phyloP scores from a whole-genome alignment of 1,140 invertebrate genomes.

The Drosophila pachea region DNA sequence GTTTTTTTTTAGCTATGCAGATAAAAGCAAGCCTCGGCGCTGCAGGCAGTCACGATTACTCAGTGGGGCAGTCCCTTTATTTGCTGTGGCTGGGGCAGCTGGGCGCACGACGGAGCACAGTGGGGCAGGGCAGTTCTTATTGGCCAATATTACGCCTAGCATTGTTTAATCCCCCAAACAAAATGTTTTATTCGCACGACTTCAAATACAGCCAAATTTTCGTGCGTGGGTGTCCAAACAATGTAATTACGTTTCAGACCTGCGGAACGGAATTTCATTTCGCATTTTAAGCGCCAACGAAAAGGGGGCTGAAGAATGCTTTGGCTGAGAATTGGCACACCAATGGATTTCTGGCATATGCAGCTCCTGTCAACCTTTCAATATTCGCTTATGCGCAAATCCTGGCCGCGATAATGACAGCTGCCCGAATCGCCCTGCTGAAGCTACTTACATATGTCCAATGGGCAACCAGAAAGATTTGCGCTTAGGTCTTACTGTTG shows the following conservation, averaged over 20 bases:
- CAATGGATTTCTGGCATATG: conserved; percentile 3
- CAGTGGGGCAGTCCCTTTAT: conserved; percentile 43
- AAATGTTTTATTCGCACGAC: conserved; percentile 50
- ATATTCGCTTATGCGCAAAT: conserved; percentile 39
- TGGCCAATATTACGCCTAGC: conserved; percentile 36
- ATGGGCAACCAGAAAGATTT: conserved; percentile 19
- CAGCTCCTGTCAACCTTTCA: conserved; percentile 29
- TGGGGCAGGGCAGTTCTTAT: conserved; percentile 60
- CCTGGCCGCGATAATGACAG: conserved; percentile 63
- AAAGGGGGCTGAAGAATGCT: neutral
- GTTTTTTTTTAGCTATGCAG: conserved; percentile 17
- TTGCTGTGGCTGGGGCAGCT: conserved; percentile 1
- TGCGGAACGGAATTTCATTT: conserved; percentile 5
- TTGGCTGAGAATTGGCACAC: conserved; percentile 8
- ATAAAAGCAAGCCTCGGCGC: conserved; percentile 56
- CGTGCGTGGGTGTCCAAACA: conserved; percentile 18
- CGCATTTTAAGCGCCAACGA: neutral
- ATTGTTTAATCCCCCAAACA: conserved; percentile 10
- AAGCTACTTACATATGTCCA: conserved; percentile 26
- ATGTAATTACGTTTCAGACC: conserved; percentile 25
- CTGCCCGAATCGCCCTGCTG: conserved; percentile 43
- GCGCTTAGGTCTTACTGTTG: conserved; percentile 17
- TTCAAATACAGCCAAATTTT: conserved; percentile 55
- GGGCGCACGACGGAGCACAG: conserved; percentile 7
- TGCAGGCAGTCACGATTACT: conserved; percentile 61